These are phyloP conservation scores for Goniozus legneri DNA, from an alignment of 1,140 invertebrate genomes.

Conservation along the genomic window DNA sequence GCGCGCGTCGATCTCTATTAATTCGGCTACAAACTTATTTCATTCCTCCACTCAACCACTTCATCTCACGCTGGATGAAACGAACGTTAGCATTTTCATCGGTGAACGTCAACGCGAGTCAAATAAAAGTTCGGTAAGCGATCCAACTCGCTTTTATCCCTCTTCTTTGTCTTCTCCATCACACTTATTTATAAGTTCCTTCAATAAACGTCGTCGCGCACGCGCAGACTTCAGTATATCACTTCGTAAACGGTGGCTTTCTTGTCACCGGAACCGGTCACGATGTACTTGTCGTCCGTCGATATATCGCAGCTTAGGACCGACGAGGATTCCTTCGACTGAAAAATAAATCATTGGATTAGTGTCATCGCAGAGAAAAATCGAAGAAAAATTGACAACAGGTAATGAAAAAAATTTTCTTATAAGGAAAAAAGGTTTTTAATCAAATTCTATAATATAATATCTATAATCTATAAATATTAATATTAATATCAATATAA, in stretches of 20 bases:
- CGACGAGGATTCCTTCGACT: constrained; percentile 98
- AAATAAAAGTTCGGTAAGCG: too few relatives aligned
- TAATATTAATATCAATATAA: background rate
- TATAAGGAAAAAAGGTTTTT: too few relatives aligned
- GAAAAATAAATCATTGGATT: constrained; percentile 52
- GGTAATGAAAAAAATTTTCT: background rate
- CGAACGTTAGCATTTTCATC: too few relatives aligned
- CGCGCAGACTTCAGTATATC: constrained; percentile 68
- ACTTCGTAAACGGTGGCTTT: constrained; percentile 99
- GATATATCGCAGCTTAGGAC: constrained; percentile 99
- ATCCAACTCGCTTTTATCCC: constrained; percentile 6
- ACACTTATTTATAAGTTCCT: constrained; percentile 1
- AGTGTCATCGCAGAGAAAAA: background rate
- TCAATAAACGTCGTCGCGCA: constrained; percentile 17
- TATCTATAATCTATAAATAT: too few relatives aligned
- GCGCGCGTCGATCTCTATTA: too few relatives aligned
- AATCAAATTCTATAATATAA: too few relatives aligned
- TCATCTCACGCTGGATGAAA: too few relatives aligned
- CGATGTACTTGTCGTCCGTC: constrained; percentile 97
- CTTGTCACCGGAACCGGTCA: constrained; percentile 98
- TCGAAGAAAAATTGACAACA: background rate
- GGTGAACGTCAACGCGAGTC: too few relatives aligned
- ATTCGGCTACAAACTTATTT: too few relatives aligned
- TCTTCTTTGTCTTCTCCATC: constrained; percentile 17
- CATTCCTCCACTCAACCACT: too few relatives aligned